These are phyloP conservation scores for Sceloporus undulatus DNA, from an alignment of 2,113 vertebrate species.

Conservation along the genomic window DNA sequence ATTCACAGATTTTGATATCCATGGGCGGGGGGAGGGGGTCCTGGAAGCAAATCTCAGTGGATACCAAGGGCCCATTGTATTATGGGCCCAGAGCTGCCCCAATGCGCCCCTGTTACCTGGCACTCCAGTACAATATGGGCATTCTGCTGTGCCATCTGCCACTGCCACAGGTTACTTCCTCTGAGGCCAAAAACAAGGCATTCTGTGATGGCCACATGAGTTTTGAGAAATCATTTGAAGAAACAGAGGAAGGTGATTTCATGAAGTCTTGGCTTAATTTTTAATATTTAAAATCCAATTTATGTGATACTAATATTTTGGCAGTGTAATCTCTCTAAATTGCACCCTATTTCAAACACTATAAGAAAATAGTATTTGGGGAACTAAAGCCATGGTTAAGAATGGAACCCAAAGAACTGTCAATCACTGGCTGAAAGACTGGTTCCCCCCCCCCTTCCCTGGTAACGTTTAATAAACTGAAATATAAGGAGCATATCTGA, in stretches of 20 bases:
- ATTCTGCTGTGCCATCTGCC: too few relatives aligned
- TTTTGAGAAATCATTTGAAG: neutral
- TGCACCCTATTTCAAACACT: slow-evolving; percentile 46
- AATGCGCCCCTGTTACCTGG: too few relatives aligned
- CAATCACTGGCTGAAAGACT: slow-evolving; percentile 47
- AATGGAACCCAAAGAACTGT: slow-evolving; percentile 65
- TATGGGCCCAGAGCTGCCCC: too few relatives aligned
- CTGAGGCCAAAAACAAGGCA: too few relatives aligned
- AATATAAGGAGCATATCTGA: slow-evolving; percentile 65
- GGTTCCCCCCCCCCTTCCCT: neutral
- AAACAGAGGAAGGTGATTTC: slow-evolving; percentile 35
- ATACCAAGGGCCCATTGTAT: too few relatives aligned
- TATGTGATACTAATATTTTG: slow-evolving; percentile 62
- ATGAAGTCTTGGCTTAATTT: neutral
- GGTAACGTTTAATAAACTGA: slow-evolving; percentile 44
- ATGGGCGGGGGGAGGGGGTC: too few relatives aligned
- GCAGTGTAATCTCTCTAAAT: slow-evolving; percentile 36
- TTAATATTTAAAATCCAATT: slow-evolving; percentile 40
- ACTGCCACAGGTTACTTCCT: too few relatives aligned
- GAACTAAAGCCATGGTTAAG: slow-evolving; percentile 54
- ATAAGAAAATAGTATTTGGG: slow-evolving; percentile 58
- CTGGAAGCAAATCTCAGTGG: too few relatives aligned
- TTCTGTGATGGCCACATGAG: too few relatives aligned
- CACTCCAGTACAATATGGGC: too few relatives aligned
- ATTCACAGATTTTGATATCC: too few relatives aligned